Base-by-base conservation (phyloP, 2,113 vertebrate species). In the Poeciliopsis prolifica region DNA sequence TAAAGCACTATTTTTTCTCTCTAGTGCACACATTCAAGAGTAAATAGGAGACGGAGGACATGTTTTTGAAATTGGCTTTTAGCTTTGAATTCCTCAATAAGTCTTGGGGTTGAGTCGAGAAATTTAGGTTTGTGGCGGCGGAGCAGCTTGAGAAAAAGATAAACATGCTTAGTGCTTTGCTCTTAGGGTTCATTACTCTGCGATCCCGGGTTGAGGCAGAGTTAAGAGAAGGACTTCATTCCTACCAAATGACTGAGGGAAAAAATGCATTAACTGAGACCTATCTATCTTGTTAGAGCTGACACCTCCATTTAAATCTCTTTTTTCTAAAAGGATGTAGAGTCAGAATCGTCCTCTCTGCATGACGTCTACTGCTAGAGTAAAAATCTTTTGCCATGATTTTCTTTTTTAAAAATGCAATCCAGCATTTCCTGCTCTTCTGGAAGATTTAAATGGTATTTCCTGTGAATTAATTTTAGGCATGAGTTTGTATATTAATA, bases 241-340 rank as follows among this genome's bases (percentile, higher is more conserved):
- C 87, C 86, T 87, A 79, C 85, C 70, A 51, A 86, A 86, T 87
- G 51, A 58, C 51, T 58, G 84, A 88, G 86, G 84, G 24, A 74
- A 62, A 22, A 92, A 92, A 91, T 85, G 87, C 92, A 94, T 93
- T 93, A 93, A 90, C 86, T 88, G 87, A 92, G 88, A 89, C 86
- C 90, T 93, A 94, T 94, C 91, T 87, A 92, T 94, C 93, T 91
- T 91, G 62, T n/a, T 60, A 29, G 74, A 28, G 83, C 86, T 92
- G 93, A 92, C 91, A 91, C 88, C 86, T 91, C 81, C 87, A 93
- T 94, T 94, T 94, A 92, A 93, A 94, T 90, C 87, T 87, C 90
- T 88, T 92, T 86, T 89, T 91, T 90, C 74, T 87, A 86, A 86
- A 82, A 44, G 65, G 87, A 90, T 86, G 83, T 75, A 68, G 78